Conservation (phyloP, 1,140 invertebrate species). For the Galleria mellonella region DNA sequence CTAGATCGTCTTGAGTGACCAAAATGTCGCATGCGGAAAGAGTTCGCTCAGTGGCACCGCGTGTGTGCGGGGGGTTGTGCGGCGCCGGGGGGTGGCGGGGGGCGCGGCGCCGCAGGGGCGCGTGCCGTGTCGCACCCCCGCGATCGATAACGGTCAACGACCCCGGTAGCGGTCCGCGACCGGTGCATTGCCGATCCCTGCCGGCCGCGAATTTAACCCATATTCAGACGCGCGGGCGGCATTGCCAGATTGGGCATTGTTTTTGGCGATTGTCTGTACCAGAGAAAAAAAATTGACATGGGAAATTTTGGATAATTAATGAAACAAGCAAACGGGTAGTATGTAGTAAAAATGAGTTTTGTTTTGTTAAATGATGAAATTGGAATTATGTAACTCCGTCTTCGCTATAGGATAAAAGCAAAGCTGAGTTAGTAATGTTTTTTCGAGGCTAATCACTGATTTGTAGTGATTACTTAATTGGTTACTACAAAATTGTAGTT, state of each 20-base stretch:
- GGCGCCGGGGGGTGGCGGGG: constrained; percentile 16
- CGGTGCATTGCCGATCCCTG: constrained; percentile 48
- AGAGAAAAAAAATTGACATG: too few species aligned
- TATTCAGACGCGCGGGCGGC: constrained; percentile 25
- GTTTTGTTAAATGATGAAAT: too few species aligned
- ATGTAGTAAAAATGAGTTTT: too few species aligned
- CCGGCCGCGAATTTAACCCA: constrained; percentile 55
- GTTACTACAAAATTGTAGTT: too few species aligned
- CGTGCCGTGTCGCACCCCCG: constrained; percentile 34
- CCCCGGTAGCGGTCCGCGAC: constrained; percentile 40
- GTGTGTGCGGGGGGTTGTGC: constrained; percentile 21
- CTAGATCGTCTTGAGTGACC: constrained; percentile 7
- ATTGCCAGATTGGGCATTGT: background rate
- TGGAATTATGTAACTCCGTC: too few species aligned
- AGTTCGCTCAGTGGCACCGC: constrained; percentile 13
- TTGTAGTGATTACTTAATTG: too few species aligned
- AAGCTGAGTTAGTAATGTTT: too few species aligned
- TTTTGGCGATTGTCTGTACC: too few species aligned
- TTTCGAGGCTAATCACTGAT: too few species aligned
- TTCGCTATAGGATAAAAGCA: too few species aligned
- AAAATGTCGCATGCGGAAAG: constrained; percentile 63
- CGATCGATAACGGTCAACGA: constrained; percentile 67
- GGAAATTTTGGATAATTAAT: too few species aligned
- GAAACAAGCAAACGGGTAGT: too few species aligned
- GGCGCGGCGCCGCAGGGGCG: constrained; percentile 49